Evolutionary conservation across 2,797 vertebrate species (phyloP).

Genomic region (Scomberomorus guttatus): DNA sequence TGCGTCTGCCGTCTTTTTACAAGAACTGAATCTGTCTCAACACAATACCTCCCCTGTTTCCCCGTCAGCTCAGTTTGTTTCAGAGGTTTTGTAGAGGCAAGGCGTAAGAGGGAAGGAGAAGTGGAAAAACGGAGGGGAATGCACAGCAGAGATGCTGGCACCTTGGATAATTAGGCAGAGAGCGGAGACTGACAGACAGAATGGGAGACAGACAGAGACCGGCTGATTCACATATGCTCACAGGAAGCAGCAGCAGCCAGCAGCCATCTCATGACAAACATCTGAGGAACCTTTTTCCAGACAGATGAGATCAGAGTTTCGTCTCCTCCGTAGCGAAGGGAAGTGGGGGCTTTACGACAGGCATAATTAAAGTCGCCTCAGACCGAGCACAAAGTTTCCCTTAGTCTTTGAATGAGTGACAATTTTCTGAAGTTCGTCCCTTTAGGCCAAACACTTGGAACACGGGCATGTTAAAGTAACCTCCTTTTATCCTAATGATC

Average conservation of each 20-base stretch:
- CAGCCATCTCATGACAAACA: slow-evolving; percentile 79
- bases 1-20: background rate
- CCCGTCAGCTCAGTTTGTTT: slow-evolving; percentile 12
- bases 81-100: slow-evolving; percentile 29
- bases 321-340: slow-evolving; percentile 57
- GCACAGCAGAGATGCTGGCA: slow-evolving; percentile 46
- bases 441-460: slow-evolving; percentile 67
- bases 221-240: slow-evolving; percentile 60
- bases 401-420: slow-evolving; percentile 69
- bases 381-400: slow-evolving; percentile 65
- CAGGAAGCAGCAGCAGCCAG: slow-evolving; percentile 68
- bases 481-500: slow-evolving; percentile 80
- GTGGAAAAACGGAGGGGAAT: slow-evolving; percentile 17
- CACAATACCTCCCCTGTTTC: slow-evolving; percentile 4
- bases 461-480: slow-evolving; percentile 73
- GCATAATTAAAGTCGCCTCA: slow-evolving; percentile 81
- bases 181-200: slow-evolving; percentile 48
- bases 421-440: slow-evolving; percentile 76
- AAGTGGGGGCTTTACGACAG: slow-evolving; percentile 65
- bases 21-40: background rate
- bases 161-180: slow-evolving; percentile 61
- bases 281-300: slow-evolving; percentile 77
- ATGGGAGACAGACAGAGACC: slow-evolving; percentile 53
- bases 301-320: slow-evolving; percentile 81
- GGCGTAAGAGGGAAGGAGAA: background rate